A percentile compares a stretch with the other conserved stretches of the same genome.
Evolutionary conservation across 2,113 vertebrate species (phyloP).

Genomic region (Neogale vison): DNA sequence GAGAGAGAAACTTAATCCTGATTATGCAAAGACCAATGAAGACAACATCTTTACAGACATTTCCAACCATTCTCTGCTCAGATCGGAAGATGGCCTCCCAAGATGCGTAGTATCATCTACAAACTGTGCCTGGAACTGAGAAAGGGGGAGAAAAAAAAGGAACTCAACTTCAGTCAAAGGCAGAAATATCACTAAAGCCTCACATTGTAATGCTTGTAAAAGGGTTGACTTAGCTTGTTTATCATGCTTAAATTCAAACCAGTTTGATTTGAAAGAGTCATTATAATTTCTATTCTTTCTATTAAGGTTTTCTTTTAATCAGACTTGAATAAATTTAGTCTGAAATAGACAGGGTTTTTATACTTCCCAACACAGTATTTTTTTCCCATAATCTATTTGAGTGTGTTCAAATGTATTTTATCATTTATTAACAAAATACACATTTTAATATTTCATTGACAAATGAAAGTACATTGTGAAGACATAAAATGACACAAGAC

Average conservation of each 20-base stretch:
- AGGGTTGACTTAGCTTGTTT: background rate
- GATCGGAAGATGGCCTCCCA: background rate
- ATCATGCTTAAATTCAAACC: background rate
- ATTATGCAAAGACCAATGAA: background rate
- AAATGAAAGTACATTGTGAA: background rate
- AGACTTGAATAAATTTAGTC: background rate
- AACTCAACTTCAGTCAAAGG: background rate
- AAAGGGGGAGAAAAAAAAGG: background rate
- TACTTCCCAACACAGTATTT: background rate
- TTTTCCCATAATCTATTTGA: background rate
- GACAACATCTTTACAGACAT: background rate
- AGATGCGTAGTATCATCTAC: background rate
- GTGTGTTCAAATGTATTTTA: background rate
- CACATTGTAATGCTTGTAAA: background rate
- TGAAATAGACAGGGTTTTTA: background rate
- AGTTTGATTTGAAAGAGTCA: background rate
- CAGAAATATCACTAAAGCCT: background rate
- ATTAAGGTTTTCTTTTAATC: background rate
- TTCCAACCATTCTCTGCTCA: background rate
- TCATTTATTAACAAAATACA: background rate
- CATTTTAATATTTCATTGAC: slow-evolving; percentile 4
- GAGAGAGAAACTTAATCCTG: background rate
- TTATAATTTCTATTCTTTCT: background rate
- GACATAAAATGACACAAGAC: background rate
- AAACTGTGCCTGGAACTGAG: background rate